These are phyloP conservation scores for Lagria hirta DNA, from an alignment of 2,888 invertebrate species.

Conservation along the genomic window DNA sequence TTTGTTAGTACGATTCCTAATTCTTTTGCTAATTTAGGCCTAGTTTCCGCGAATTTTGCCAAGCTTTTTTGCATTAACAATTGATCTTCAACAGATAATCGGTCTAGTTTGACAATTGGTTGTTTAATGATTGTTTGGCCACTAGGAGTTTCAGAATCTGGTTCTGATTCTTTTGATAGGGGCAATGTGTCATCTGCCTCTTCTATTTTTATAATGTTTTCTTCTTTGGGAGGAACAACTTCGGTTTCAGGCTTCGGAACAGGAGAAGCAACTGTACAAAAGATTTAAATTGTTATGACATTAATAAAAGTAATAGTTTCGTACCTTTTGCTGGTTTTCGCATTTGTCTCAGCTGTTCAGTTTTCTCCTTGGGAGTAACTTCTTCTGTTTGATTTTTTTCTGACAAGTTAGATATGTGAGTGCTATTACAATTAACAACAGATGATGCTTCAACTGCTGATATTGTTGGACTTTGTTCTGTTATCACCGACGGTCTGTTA, in stretches of 20 bases:
- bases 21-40: slow-evolving; percentile 61
- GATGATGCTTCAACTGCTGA: slow-evolving; percentile 5
- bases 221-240: slow-evolving; percentile 1
- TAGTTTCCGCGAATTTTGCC: slow-evolving; percentile 64
- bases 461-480: slow-evolving; percentile 45
- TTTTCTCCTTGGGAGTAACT: slow-evolving; percentile 30
- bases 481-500: slow-evolving; percentile 46
- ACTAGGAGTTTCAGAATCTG: slow-evolving; percentile 18
- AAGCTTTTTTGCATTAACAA: slow-evolving; percentile 63
- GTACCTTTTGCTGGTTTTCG: slow-evolving; percentile 40
- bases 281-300: not conserved
- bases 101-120: slow-evolving; percentile 64
- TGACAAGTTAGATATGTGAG: slow-evolving; percentile 36
- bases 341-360: slow-evolving; percentile 45
- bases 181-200: slow-evolving; percentile 2
- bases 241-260: no score
- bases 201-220: slow-evolving; percentile 3
- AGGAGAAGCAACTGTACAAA: not conserved
- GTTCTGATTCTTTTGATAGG: slow-evolving; percentile 9
- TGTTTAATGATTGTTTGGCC: slow-evolving; percentile 51
- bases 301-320: slow-evolving; percentile 2
- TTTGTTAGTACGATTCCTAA: slow-evolving; percentile 56
- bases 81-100: slow-evolving; percentile 58
- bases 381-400: slow-evolving; percentile 18
- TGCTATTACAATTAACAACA: slow-evolving; percentile 37